Percentiles rank a stretch among this genome's conserved stretches.
Conservation (phyloP, 2,888 invertebrate genomes). For the Boloria selene region DNA sequence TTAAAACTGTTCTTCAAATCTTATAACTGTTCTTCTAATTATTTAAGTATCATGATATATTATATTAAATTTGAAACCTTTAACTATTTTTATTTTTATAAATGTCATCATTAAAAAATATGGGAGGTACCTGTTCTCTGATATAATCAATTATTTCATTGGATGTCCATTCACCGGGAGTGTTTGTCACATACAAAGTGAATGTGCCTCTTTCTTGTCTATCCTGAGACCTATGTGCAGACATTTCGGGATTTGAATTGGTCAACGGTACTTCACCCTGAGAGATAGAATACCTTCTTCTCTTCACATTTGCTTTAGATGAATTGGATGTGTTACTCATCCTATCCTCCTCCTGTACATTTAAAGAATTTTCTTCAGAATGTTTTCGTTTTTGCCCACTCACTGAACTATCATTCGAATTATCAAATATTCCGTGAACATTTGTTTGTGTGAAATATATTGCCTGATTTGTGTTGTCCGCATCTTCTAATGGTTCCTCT, state of each 20-base stretch:
- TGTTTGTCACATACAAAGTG: slow-evolving; percentile 32
- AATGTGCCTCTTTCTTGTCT: slow-evolving; percentile 7
- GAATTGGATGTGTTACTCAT: slow-evolving; percentile 30
- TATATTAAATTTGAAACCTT: no score
- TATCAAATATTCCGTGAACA: slow-evolving; percentile 3
- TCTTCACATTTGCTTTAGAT: slow-evolving; percentile 32
- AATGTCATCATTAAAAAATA: background rate
- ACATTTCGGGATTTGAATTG: slow-evolving; percentile 7
- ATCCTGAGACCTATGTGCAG: slow-evolving; percentile 1
- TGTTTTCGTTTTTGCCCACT: slow-evolving; percentile 30
- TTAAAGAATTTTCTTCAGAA: slow-evolving; percentile 21
- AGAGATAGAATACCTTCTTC: slow-evolving; percentile 32
- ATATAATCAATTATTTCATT: slow-evolving; percentile 38
- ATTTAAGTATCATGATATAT: no score
- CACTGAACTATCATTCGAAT: slow-evolving; percentile 6
- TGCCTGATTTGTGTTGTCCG: slow-evolving; percentile 1
- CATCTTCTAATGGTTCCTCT: slow-evolving; percentile 16
- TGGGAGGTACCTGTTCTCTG: slow-evolving; percentile 32
- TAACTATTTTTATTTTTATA: no score
- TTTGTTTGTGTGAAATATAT: slow-evolving; percentile 7
- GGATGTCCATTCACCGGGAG: slow-evolving; percentile 36
- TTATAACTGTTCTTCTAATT: no score
- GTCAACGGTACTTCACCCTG: slow-evolving; percentile 19
- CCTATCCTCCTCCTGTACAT: slow-evolving; percentile 27
- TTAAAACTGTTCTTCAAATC: no score